Percentiles rank a stretch among this genome's conserved stretches.
phyloP scores from a whole-genome alignment of 2,888 invertebrate species.

The Drosophila subsilvestris region DNA sequence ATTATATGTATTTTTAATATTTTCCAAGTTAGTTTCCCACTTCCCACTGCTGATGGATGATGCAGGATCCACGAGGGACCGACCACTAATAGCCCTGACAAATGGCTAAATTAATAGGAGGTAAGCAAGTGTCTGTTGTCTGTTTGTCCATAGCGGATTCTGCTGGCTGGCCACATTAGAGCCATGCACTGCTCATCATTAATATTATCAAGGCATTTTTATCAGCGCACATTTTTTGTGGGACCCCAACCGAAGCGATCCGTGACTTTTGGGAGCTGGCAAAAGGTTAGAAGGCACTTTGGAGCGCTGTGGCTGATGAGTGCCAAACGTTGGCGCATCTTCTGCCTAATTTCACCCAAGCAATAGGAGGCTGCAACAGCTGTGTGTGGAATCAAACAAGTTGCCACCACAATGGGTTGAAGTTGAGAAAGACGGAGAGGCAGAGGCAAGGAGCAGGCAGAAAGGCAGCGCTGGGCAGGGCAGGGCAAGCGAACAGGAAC shows the following conservation, averaged over 20 bases:
- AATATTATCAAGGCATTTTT: constrained; percentile 70
- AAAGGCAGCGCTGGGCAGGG: constrained; percentile 11
- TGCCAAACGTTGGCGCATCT: constrained; percentile 5
- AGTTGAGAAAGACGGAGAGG: constrained; percentile 3
- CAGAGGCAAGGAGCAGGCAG: constrained; percentile 28
- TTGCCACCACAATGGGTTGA: constrained; percentile 58
- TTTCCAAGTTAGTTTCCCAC: constrained; percentile 5
- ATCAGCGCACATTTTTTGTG: constrained; percentile 69
- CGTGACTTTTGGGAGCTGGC: constrained; percentile 53
- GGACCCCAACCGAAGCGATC: constrained; percentile 33
- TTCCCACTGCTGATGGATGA: constrained; percentile 29
- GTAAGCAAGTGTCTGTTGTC: constrained; percentile 11
- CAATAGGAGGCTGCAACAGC: constrained; percentile 46
- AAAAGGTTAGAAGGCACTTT: constrained; percentile 58
- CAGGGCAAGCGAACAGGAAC: constrained; percentile 9
- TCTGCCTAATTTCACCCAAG: constrained; percentile 54
- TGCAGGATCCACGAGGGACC: constrained; percentile 22
- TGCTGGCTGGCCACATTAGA: constrained; percentile 42
- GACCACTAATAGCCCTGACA: constrained; percentile 70
- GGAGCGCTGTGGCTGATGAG: constrained; percentile 2
- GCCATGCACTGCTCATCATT: constrained; percentile 68
- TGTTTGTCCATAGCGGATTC: not conserved
- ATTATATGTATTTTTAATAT: constrained; percentile 14
- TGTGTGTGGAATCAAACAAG: constrained; percentile 69
- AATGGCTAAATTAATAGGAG: constrained; percentile 72